Evolutionary conservation across 30 jellyfish, hydroid and myxozoan species (phyloP).

Genomic region (Rhopilema esculentum): DNA sequence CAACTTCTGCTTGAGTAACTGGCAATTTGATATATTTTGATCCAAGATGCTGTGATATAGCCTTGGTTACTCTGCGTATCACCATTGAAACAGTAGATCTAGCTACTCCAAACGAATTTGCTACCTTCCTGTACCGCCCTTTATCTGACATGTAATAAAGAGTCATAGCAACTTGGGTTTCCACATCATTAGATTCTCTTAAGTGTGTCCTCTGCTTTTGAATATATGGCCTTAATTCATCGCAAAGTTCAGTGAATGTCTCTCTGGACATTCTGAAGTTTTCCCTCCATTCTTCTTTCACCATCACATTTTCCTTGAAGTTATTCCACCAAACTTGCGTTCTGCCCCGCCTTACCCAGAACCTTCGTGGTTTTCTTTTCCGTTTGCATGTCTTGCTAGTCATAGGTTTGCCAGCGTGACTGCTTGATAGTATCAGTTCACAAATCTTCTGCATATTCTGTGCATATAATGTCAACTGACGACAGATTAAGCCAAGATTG

Average conservation of each 20-base stretch:
- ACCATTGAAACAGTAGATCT: conserved; percentile 66
- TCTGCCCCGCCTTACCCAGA: conserved; percentile 39
- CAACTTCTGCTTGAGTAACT: conserved; percentile 23
- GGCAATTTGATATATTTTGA: conserved; percentile 59
- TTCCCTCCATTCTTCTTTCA: conserved; percentile 50
- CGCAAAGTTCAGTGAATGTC: conserved; percentile 21
- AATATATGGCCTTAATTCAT: conserved; percentile 25
- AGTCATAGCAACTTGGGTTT: conserved; percentile 41
- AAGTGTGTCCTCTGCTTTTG: conserved; percentile 18
- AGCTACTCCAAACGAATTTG: conserved; percentile 73
- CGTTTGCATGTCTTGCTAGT: conserved; percentile 8
- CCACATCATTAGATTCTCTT: conserved; percentile 9
- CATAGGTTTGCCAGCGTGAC: conserved; percentile 15
- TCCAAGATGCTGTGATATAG: conserved; percentile 47
- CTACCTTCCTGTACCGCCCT: conserved; percentile 57
- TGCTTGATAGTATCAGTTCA: conserved; percentile 34
- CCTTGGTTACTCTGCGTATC: conserved; percentile 31
- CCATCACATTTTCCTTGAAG: conserved; percentile 9
- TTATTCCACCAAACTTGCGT: conserved; percentile 41
- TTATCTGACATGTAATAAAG: conserved; percentile 69
- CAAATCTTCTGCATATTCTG: conserved; percentile 16
- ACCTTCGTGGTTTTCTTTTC: conserved; percentile 28
- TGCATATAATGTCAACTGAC: conserved; percentile 13
- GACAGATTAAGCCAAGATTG: conserved; percentile 22
- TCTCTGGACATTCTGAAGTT: conserved; percentile 30